Base-by-base conservation (phyloP, 2,797 vertebrate genomes). In the Chanos chanos region DNA sequence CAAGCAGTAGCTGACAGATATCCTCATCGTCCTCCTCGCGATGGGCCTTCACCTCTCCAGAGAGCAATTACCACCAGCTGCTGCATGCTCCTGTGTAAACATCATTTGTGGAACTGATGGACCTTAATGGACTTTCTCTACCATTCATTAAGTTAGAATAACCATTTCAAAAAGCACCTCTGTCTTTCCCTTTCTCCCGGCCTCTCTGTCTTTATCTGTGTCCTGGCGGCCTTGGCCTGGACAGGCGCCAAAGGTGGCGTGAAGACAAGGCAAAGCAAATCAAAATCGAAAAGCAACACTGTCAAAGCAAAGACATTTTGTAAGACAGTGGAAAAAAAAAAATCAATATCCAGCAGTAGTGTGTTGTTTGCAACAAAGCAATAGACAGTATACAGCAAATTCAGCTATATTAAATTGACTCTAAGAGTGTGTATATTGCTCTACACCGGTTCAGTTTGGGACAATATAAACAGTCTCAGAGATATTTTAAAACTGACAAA, bases 71-170 rank as follows among this genome's bases (percentile, higher is more conserved):
- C 41, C 61, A 56, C 41, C 59, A 57, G 61, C 21, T 75, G 55
- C 19, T 73, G 25, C 33, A 31, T 55, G 16, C 52, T 53, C 63
- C 55, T 59, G 44, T 59, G 50, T 76, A 66, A 69, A 70, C 70
- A 73, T 68, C 19, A 69, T 73, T 69, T 75, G 52, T 59, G 60
- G 58, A 61, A 58, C 43, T 71, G 58, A 72, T 76, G 59, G 55
- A 43, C 61, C 55, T 64, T 50, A 71, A 71, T 48, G 60, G 31
- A 61, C 53, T 66, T 66, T 62, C 56, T 57, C 48, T 24, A 9
- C 59, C 54, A 56, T 59, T 66, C 40, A 66, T 71, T 73, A 72
- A 72, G 40, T 52, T 33, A 33, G 36, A 59, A 70, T 43, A 48
- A 45, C 45, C 45, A 44, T 64, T 48, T 49, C 21, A 49, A 62